Evolutionary conservation across 2,888 invertebrate species (phyloP).

Genomic region (Hirudinaria manillensis): DNA sequence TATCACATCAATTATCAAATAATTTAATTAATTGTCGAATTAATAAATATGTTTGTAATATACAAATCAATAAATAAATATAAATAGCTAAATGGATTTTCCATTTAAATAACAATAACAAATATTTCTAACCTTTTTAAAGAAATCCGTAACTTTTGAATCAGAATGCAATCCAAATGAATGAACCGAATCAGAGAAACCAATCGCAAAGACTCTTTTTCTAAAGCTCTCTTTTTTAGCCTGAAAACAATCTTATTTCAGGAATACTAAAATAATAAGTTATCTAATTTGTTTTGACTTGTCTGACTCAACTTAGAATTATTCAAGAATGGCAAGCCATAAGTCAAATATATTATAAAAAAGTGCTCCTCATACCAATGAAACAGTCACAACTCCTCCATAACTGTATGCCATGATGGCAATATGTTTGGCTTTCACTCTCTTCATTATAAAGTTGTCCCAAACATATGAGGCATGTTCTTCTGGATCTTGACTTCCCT

Average conservation of each 20-base stretch:
- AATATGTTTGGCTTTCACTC: constrained; percentile 61
- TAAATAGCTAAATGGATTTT: too few species aligned
- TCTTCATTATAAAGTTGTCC: constrained; percentile 62
- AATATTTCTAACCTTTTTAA: background rate
- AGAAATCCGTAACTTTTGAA: background rate
- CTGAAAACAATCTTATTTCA: background rate
- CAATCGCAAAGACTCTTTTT: constrained; percentile 6
- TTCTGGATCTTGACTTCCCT: constrained; percentile 60
- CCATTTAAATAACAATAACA: too few species aligned
- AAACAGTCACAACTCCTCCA: constrained; percentile 66
- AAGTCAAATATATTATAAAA: too few species aligned
- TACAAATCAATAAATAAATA: too few species aligned
- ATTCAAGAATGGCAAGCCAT: too few species aligned
- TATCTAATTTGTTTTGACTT: too few species aligned
- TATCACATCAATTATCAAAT: background rate
- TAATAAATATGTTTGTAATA: too few species aligned
- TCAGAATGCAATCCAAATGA: background rate
- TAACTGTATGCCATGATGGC: constrained; percentile 74
- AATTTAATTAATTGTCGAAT: too few species aligned
- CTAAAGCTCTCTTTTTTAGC: background rate
- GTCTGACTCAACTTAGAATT: too few species aligned
- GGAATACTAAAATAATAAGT: too few species aligned
- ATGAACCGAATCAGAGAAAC: background rate
- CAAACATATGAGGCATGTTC: constrained; percentile 67
- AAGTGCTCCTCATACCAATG: constrained; percentile 56